Evolutionary conservation across 2,888 invertebrate genomes (phyloP), one percentile per base, ranked within the genome.

Genomic region (Monopis laevigella): DNA sequence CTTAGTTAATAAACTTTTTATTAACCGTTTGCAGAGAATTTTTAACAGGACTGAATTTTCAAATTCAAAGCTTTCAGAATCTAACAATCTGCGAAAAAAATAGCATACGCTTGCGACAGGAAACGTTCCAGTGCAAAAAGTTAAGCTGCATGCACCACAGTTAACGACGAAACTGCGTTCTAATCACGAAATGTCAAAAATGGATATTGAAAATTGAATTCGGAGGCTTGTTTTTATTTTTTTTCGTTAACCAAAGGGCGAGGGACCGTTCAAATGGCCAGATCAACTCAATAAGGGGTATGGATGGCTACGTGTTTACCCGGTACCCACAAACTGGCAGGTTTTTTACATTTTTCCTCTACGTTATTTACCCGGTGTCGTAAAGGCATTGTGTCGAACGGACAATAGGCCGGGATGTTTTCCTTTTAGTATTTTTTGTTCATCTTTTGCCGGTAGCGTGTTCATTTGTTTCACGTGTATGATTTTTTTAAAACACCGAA

Each of bases 191-290:
- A 69, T 67, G 80, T 80, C 80, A 80, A 72, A 78, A 78, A 71
- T 78, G 75, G 72, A 78, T 78, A 78, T 75, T 65, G 72, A 56
- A 75, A 78, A 78, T 78, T 77, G 72, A 75, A 78, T 75, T 69
- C 65, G 59, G 38, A 53, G 53, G 46, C 60, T 66, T 11, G 8
- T 29, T 40, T 63, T 61, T 70, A 66, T 71, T 71, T 70, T 65
- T 54, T 50, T 30, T 42, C 21, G 50, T 57, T 44, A 60, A 55
- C 53, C 59, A 68, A 72, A 70, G 68, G 73, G 71, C 65, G 65
- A 64, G 68, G 67, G 73, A 59, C 55, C 63, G 65, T 66, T 64
- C 68, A 70, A 75, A 75, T 78, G 69, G 74, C 73, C 77, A 77
- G 78, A 77, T 78, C 75, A 68, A 75, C 75, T 72, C 72, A 73